Evolutionary conservation across 2,888 invertebrate genomes (phyloP), one percentile per base, ranked within the genome.

Genomic region (Andrena flavipes): DNA sequence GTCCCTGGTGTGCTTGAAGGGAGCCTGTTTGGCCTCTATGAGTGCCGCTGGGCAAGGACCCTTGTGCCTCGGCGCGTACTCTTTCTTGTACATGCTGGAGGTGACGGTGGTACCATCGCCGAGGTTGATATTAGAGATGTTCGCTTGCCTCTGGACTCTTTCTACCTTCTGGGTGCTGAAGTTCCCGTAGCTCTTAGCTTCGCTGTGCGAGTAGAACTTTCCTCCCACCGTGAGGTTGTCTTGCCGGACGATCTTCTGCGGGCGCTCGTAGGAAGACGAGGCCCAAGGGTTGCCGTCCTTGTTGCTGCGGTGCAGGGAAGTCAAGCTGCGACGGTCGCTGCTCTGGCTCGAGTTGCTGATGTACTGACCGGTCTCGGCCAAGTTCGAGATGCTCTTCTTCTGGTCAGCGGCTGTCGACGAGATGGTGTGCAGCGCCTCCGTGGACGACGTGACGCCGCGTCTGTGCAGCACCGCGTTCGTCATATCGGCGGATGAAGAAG

Each of bases 1-100:
- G 93, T 98, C 97, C 84, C 97, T 95, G 33, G 97, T 97, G 91
- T 98, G 97, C 93, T 97, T 97, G 94, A 96, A 98, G 23, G 97
- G 97, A 76, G 97, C 96, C 84, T 96, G 95, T 76, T 97, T 96
- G 54, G 96, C 95, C 91, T 97, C 97, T 73, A 98, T 95, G 84
- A 97, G 95, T 48, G 97, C 95, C 49, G 97, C 98, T 0, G 97
- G 97, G 93, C 98, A 98, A 0, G 97, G 96, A 70, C 97, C 97
- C 42, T 94, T 94, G 86, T 96, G 96, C 84, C 96, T 95, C 0
- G 96, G 96, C 20, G 96, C 95, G 91, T 96, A 98, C 93, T 98
- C 98, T 87, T 96, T 97, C 92, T 97, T 97, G 93, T 98, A 98
- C 76, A 94, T 93, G 74, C 96, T 96, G 83, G 96, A 96, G 2